Percentiles rank a stretch among this genome's conserved stretches.
phyloP scores from a whole-genome alignment of 2,888 invertebrate species.

The Theodoxus fluviatilis region DNA sequence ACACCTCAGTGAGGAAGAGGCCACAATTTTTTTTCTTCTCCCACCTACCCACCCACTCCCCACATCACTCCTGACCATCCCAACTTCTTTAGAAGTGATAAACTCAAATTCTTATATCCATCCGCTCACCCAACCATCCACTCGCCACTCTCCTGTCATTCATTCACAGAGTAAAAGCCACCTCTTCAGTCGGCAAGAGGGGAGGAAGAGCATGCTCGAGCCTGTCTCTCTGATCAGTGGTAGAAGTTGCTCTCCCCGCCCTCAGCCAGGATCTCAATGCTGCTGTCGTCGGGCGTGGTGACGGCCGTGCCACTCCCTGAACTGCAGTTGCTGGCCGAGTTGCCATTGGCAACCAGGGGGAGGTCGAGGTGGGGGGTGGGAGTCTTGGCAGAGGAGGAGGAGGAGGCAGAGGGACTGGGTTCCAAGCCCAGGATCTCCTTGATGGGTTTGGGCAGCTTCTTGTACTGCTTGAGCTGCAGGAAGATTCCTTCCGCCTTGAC shows the following conservation, averaged over 20 bases:
- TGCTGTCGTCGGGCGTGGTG: constrained; percentile 55
- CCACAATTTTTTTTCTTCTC: too few relatives aligned
- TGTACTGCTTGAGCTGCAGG: constrained; percentile 74
- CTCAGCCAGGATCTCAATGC: constrained; percentile 58
- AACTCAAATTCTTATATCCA: too few relatives aligned
- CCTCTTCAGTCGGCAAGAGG: neutral
- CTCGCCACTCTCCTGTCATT: neutral
- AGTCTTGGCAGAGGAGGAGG: constrained; percentile 35
- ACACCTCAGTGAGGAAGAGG: too few relatives aligned
- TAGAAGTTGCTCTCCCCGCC: constrained; percentile 42
- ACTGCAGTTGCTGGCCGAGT: constrained; percentile 31
- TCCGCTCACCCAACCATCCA: neutral
- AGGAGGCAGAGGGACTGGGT: constrained; percentile 37
- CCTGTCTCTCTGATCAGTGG: constrained; percentile 31
- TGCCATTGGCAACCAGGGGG: constrained; percentile 34
- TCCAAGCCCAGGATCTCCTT: constrained; percentile 57
- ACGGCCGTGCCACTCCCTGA: constrained; percentile 41
- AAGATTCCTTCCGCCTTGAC: constrained; percentile 91
- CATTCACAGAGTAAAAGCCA: neutral
- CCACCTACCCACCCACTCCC: neutral
- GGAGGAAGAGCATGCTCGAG: neutral
- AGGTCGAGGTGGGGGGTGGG: constrained; percentile 39
- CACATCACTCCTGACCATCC: neutral
- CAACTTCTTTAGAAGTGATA: too few relatives aligned
- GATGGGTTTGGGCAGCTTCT: constrained; percentile 53